A percentile compares a stretch with the other conserved stretches of the same genome.
Conservation (phyloP, 2,113 vertebrate species). For the Cololabis saira region DNA sequence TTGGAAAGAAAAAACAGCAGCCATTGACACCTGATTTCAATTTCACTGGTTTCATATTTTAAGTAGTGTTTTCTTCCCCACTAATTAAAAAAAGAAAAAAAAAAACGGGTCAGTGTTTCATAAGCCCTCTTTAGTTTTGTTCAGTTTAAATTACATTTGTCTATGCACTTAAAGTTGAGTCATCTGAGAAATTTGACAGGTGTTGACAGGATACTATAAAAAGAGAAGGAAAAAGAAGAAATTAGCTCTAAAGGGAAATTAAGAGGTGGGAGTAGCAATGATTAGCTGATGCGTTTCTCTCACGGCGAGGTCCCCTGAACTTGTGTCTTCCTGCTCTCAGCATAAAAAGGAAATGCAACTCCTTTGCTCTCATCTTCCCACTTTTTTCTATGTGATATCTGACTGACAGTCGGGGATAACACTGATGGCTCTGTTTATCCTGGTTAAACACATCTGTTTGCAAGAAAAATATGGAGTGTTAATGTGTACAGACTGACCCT, state of each 20-base stretch:
- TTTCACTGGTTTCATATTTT: too few relatives aligned
- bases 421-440: background rate
- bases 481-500: conserved; percentile 37
- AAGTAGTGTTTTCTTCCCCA: too few relatives aligned
- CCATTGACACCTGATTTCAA: too few relatives aligned
- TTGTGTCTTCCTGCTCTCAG: background rate
- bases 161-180: conserved; percentile 54
- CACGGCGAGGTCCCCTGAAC: conserved; percentile 19
- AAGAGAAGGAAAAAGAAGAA: conserved; percentile 27
- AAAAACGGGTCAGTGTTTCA: conserved; percentile 43
- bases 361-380: background rate
- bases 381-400: conserved; percentile 27
- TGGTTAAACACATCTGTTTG: conserved; percentile 26
- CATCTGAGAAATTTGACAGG: conserved; percentile 58
- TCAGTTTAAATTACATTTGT: conserved; percentile 73
- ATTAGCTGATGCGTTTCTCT: conserved; percentile 20
- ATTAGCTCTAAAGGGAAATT: conserved; percentile 37
- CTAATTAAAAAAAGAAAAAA: conserved; percentile 70
- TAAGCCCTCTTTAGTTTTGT: conserved; percentile 56
- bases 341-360: conserved; percentile 12
- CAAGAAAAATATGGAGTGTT: conserved; percentile 30
- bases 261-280: conserved; percentile 2
- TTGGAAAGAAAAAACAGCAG: too few relatives aligned
- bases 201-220: conserved; percentile 45
- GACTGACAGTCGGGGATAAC: conserved; percentile 19